Conservation (phyloP, 2,888 invertebrate species). For the Pristionchus arcanus region DNA sequence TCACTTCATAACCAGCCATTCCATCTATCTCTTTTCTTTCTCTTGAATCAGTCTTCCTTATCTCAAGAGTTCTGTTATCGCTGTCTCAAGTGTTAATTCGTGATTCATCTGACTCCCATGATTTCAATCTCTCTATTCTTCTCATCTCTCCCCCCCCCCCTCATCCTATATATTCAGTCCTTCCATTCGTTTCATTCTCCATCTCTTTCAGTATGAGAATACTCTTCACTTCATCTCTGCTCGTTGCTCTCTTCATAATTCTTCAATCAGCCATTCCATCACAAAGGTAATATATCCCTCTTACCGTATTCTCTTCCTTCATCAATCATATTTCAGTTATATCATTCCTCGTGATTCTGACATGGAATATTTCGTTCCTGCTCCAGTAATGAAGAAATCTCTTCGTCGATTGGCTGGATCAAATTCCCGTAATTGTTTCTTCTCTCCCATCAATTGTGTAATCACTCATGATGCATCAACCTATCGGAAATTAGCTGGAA, state of each 20-base stretch:
- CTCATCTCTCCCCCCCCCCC: conserved; percentile 26
- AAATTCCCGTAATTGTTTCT: conserved; percentile 75
- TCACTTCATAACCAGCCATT: conserved; percentile 3
- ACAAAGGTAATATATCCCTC: neutral
- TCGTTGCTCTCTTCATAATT: conserved; percentile 36
- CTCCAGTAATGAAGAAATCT: conserved; percentile 62
- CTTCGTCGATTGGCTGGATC: conserved; percentile 65
- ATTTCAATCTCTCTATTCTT: conserved; percentile 53
- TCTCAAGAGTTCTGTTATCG: conserved; percentile 39
- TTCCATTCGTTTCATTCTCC: conserved; percentile 9
- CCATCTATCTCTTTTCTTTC: neutral
- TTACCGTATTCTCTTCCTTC: neutral
- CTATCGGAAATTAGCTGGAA: conserved; percentile 69
- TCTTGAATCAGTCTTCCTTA: conserved; percentile 2
- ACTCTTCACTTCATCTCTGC: conserved; percentile 52
- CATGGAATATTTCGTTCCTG: conserved; percentile 15
- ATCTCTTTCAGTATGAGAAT: conserved; percentile 44
- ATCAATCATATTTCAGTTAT: conserved; percentile 32
- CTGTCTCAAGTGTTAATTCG: conserved; percentile 9
- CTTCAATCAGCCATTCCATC: neutral
- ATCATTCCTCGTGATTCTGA: conserved; percentile 21
- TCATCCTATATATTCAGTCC: conserved; percentile 37
- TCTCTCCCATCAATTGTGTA: conserved; percentile 77
- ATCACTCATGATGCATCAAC: conserved; percentile 72
- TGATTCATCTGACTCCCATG: neutral